These are phyloP conservation scores for Macaria liturata DNA, from an alignment of 2,888 invertebrate genomes.

Conservation along the genomic window DNA sequence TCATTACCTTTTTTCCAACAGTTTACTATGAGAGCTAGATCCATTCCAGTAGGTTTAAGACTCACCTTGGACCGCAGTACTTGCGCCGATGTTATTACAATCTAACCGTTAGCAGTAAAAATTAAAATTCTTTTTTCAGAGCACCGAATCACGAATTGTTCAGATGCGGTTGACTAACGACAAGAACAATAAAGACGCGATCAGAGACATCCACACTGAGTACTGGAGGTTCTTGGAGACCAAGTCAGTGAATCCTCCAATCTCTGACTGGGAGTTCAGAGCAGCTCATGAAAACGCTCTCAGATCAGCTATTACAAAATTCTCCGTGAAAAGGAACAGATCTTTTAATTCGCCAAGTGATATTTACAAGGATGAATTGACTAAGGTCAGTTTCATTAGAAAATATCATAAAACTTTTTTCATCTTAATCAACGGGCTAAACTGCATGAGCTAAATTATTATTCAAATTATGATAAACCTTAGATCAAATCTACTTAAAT, in stretches of 20 bases:
- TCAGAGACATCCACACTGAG: conserved; percentile 10
- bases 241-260: conserved; percentile 15
- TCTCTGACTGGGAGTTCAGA: conserved; percentile 12
- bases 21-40: too few relatives aligned
- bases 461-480: too few relatives aligned
- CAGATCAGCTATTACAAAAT: conserved; percentile 6
- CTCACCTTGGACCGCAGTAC: too few relatives aligned
- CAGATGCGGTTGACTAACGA: conserved; percentile 13
- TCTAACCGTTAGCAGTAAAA: neutral
- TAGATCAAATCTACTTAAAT: too few relatives aligned
- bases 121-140: conserved; percentile 3
- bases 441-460: too few relatives aligned
- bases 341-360: conserved; percentile 8
- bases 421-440: neutral
- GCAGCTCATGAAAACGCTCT: conserved; percentile 1
- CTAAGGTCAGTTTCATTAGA: conserved; percentile 8
- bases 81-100: too few relatives aligned
- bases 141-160: neutral
- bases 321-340: conserved; percentile 10
- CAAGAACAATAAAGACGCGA: conserved; percentile 10
- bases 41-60: too few relatives aligned
- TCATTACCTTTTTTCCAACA: too few relatives aligned
- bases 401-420: neutral
- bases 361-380: conserved; percentile 14
- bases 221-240: conserved; percentile 19